Evolutionary conservation across 2,888 invertebrate species (phyloP).

Genomic region (Vesta saturnalis): DNA sequence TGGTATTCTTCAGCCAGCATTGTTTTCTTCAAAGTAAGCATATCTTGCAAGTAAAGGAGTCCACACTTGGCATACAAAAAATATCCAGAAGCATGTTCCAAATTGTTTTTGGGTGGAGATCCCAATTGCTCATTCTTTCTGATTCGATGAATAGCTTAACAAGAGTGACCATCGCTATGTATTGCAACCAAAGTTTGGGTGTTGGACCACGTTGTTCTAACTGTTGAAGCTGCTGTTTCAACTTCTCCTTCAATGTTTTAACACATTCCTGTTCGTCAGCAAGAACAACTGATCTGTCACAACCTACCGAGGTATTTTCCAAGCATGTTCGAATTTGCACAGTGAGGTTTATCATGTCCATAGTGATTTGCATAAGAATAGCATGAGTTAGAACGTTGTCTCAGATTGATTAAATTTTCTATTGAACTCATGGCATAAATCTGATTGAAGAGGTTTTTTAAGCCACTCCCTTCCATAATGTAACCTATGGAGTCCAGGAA

Average conservation of each 20-base stretch:
- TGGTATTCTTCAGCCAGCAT: slow-evolving; percentile 4
- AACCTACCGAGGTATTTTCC: neutral
- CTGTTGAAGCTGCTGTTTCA: neutral
- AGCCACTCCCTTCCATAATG: no score
- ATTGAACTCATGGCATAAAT: no score
- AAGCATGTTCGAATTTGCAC: neutral
- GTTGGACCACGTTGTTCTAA: neutral
- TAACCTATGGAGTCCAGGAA: no score
- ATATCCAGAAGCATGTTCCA: no score
- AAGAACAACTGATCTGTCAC: neutral
- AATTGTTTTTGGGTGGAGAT: no score
- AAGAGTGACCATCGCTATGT: neutral
- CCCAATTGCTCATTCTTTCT: no score
- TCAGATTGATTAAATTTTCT: no score
- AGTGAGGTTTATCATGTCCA: neutral
- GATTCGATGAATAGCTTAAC: neutral
- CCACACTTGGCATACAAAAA: no score
- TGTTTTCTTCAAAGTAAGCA: neutral
- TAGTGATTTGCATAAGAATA: no score
- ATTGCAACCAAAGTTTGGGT: neutral
- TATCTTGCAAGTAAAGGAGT: no score
- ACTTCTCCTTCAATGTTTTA: neutral
- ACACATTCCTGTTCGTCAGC: neutral
- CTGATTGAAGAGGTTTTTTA: no score
- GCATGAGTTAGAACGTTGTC: no score